Percentiles rank a stretch among this genome's conserved stretches.
phyloP scores from a whole-genome alignment of 2,888 invertebrate genomes.

The Helleia helle region DNA sequence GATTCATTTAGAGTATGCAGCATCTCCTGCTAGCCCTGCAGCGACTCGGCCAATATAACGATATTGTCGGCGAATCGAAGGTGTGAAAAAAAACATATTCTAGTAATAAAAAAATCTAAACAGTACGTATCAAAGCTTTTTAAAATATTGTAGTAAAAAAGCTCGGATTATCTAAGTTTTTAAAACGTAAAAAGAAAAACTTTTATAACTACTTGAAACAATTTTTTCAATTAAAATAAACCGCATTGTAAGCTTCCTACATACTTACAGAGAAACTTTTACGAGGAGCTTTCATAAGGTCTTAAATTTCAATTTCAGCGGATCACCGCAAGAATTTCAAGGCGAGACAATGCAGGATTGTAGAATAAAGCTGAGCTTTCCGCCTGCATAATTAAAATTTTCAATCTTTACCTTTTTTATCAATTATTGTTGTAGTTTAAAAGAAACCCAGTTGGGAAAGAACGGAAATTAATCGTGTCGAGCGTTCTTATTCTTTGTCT shows the following conservation, averaged over 20 bases:
- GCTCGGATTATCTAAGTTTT: too few species aligned
- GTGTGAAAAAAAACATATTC: too few species aligned
- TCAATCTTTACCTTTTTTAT: neutral
- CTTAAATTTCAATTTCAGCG: constrained; percentile 61
- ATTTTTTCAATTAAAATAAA: constrained; percentile 22
- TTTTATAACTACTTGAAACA: constrained; percentile 4
- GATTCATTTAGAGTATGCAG: too few species aligned
- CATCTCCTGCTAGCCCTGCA: too few species aligned
- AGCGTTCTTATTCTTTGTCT: too few species aligned
- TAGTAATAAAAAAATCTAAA: too few species aligned
- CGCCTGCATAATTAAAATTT: constrained; percentile 11
- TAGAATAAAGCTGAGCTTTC: constrained; percentile 7
- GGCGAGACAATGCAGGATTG: constrained; percentile 29
- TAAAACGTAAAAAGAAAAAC: too few species aligned
- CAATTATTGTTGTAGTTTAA: neutral
- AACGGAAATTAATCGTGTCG: constrained; percentile 2
- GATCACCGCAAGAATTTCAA: constrained; percentile 39
- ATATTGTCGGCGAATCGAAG: too few species aligned
- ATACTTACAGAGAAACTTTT: constrained; percentile 19
- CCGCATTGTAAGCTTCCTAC: constrained; percentile 28
- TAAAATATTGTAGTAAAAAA: too few species aligned
- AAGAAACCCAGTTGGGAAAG: neutral
- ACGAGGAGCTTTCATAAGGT: constrained; percentile 39
- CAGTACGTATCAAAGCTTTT: too few species aligned
- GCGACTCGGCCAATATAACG: too few species aligned